These are phyloP conservation scores for Bombus soroeensis DNA, from an alignment of 1,140 invertebrate genomes.

Conservation along the genomic window DNA sequence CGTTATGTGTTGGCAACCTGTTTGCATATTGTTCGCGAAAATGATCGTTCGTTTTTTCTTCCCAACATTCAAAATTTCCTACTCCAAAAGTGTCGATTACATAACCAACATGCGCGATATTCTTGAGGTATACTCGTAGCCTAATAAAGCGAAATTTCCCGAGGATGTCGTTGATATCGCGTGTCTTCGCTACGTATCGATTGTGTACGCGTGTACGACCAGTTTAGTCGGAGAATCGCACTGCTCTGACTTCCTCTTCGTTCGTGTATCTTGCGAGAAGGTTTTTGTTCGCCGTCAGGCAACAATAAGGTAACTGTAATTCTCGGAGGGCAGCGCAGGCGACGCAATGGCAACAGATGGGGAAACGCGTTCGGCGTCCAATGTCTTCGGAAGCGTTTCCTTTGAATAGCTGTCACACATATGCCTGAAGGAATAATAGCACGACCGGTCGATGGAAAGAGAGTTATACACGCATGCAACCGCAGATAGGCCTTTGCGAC, in stretches of 20 bases:
- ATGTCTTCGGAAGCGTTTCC: constrained; percentile 74
- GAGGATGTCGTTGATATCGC: constrained; percentile 64
- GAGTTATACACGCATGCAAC: constrained; percentile 73
- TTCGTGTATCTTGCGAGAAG: constrained; percentile 35
- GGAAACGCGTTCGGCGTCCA: constrained; percentile 72
- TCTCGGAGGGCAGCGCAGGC: constrained; percentile 37
- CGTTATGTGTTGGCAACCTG: no score
- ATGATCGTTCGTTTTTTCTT: no score
- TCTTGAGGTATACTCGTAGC: no score
- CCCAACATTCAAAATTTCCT: no score
- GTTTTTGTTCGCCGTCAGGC: constrained; percentile 55
- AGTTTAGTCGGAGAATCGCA: not conserved
- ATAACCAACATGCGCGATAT: no score
- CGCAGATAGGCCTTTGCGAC: constrained; percentile 61
- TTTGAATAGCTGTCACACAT: constrained; percentile 79
- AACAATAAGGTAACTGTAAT: constrained; percentile 71
- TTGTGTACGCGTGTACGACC: not conserved
- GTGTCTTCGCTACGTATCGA: constrained; percentile 47
- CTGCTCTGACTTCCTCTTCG: not conserved
- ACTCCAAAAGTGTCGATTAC: no score
- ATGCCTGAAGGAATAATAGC: constrained; percentile 81
- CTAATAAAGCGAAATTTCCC: no score
- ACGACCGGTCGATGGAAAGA: constrained; percentile 59
- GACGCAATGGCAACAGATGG: constrained; percentile 76
- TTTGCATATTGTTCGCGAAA: no score